phyloP scores from a whole-genome alignment of 2,888 invertebrate species.

The Caenorhabditis sulstoni region DNA sequence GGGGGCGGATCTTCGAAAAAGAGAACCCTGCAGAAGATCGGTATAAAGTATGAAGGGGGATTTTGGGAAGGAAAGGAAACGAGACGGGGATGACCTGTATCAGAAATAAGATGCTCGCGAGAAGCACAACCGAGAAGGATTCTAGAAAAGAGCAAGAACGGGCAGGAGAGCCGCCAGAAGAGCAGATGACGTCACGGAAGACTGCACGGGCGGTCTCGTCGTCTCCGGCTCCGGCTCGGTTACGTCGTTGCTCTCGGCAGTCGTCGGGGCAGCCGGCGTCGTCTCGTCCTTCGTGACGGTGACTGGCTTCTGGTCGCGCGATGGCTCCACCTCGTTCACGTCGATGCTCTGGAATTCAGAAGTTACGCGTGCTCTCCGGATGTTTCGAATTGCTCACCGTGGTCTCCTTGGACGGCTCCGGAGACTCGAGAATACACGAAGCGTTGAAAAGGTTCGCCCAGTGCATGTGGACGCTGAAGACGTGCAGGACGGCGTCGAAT shows the following conservation, averaged over 20 bases:
- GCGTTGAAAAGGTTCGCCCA: slow-evolving; percentile 73
- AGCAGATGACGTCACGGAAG: slow-evolving; percentile 9
- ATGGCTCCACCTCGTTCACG: slow-evolving; percentile 63
- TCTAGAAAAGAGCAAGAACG: slow-evolving; percentile 39
- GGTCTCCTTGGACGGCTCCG: slow-evolving; percentile 55
- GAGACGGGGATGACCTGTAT: slow-evolving; percentile 15
- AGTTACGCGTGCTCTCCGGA: background rate
- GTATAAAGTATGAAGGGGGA: slow-evolving; percentile 19
- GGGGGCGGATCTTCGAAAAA: slow-evolving; percentile 2
- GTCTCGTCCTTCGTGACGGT: slow-evolving; percentile 52
- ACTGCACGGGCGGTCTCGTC: slow-evolving; percentile 21
- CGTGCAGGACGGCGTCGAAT: slow-evolving; percentile 76
- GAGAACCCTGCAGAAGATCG: slow-evolving; percentile 55
- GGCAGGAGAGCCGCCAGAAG: slow-evolving; percentile 29
- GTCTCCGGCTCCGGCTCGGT: slow-evolving; percentile 33
- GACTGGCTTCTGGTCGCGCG: slow-evolving; percentile 62
- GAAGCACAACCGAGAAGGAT: slow-evolving; percentile 8
- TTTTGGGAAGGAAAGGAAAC: background rate
- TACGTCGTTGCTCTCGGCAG: slow-evolving; percentile 38
- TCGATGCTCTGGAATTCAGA: slow-evolving; percentile 48
- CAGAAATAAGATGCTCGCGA: slow-evolving; percentile 10
- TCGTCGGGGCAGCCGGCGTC: slow-evolving; percentile 37
- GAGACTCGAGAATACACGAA: slow-evolving; percentile 63
- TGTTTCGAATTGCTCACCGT: background rate
- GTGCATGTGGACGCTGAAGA: slow-evolving; percentile 73